These are phyloP conservation scores for Cladopsammia gracilis DNA, from an alignment of 64 coral and sea anemone species.

Conservation along the genomic window DNA sequence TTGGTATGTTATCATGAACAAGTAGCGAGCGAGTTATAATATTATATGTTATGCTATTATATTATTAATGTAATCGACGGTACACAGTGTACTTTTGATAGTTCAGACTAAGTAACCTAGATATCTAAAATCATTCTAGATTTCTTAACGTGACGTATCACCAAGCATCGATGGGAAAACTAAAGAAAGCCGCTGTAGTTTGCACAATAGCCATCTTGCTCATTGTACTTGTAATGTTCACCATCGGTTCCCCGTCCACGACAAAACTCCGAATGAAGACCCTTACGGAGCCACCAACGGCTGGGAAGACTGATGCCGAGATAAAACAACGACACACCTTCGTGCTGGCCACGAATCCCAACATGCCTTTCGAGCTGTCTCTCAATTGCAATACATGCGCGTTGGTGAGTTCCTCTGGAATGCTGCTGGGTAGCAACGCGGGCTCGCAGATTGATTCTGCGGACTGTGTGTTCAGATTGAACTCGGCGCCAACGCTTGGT, in stretches of 20 bases:
- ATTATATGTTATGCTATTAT: no score
- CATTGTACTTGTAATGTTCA: slow-evolving; percentile 44
- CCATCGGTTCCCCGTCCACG: slow-evolving; percentile 23
- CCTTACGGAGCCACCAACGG: background rate
- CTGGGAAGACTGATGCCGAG: background rate
- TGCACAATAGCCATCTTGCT: slow-evolving; percentile 52
- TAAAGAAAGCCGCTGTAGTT: slow-evolving; percentile 57
- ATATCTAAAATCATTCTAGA: background rate
- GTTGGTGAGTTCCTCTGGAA: slow-evolving; percentile 61
- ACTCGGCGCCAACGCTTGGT: slow-evolving; percentile 57
- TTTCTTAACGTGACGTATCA: slow-evolving; percentile 71
- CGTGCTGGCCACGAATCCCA: slow-evolving; percentile 64
- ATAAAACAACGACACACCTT: slow-evolving; percentile 16
- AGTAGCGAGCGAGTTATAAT: no score
- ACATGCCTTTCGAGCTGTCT: slow-evolving; percentile 37
- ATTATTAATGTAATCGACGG: no score
- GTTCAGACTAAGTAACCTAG: background rate
- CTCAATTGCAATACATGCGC: slow-evolving; percentile 73
- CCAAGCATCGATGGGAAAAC: slow-evolving; percentile 62
- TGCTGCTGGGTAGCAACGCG: slow-evolving; percentile 75
- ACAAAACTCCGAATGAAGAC: slow-evolving; percentile 1
- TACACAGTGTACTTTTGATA: no score
- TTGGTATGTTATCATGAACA: no score
- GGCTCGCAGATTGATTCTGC: slow-evolving; percentile 74
- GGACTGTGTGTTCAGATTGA: slow-evolving; percentile 68